phyloP scores from a whole-genome alignment of 1,140 invertebrate species.

The Drosophila chauvacae region DNA sequence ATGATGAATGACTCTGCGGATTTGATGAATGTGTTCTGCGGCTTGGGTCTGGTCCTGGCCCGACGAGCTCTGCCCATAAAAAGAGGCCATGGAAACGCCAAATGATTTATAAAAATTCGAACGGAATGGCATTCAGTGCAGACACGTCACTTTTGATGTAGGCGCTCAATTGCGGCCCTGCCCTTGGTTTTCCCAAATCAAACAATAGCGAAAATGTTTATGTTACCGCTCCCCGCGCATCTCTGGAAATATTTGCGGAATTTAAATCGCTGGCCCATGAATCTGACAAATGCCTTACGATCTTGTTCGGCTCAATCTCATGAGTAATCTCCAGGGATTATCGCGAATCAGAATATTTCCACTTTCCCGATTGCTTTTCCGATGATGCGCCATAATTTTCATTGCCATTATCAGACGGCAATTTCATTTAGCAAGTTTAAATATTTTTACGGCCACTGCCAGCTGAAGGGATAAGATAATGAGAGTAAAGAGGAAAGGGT shows the following conservation, averaged over 20 bases:
- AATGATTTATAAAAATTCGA: conserved; percentile 82
- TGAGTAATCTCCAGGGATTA: conserved; percentile 31
- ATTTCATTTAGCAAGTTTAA: conserved; percentile 33
- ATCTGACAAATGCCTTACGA: conserved; percentile 46
- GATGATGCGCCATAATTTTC: conserved; percentile 18
- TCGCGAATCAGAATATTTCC: conserved; percentile 7
- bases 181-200: conserved; percentile 56
- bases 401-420: conserved; percentile 34
- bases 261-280: conserved; percentile 36
- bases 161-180: conserved; percentile 53
- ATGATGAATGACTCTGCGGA: conserved; percentile 82
- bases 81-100: conserved; percentile 60
- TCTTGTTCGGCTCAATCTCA: conserved; percentile 39
- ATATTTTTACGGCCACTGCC: conserved; percentile 24
- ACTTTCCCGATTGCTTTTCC: conserved; percentile 7
- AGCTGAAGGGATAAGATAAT: conserved; percentile 4
- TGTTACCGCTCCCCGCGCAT: not conserved
- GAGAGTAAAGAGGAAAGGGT: conserved; percentile 3
- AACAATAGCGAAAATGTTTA: conserved; percentile 50
- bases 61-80: conserved; percentile 22
- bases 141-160: conserved; percentile 65
- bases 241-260: conserved; percentile 44
- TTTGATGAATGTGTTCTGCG: conserved; percentile 82
- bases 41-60: conserved; percentile 53
- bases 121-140: conserved; percentile 67